Evolutionary conservation across 2,888 invertebrate species (phyloP).

Genomic region (Alviniconcha strummeri): DNA sequence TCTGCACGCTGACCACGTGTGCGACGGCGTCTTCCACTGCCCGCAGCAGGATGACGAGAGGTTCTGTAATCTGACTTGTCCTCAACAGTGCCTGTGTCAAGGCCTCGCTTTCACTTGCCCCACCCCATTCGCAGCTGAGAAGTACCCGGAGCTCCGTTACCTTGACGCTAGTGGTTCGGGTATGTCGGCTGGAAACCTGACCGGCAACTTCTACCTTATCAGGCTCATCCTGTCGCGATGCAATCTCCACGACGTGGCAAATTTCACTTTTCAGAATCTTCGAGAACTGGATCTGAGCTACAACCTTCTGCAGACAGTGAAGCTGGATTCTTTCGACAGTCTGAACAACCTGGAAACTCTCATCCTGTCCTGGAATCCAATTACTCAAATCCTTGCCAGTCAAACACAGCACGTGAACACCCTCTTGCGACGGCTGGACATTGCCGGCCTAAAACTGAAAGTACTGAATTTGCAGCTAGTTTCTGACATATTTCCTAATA

Average conservation of each 20-base stretch:
- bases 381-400: background rate
- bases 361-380: background rate
- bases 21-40: conserved; percentile 6
- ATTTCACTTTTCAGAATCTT: background rate
- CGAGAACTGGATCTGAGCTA: background rate
- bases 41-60: conserved; percentile 10
- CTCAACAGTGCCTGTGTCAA: background rate
- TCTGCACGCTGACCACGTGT: background rate
- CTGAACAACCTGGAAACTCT: background rate
- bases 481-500: background rate
- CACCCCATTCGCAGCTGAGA: background rate
- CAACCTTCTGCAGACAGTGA: background rate
- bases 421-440: background rate
- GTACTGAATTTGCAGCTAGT: background rate
- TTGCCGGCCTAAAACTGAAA: background rate
- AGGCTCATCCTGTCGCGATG: background rate
- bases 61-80: conserved; percentile 3
- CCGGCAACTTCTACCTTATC: background rate
- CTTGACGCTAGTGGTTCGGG: background rate
- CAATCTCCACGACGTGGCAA: background rate
- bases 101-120: background rate
- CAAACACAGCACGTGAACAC: background rate
- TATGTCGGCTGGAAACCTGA: background rate
- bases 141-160: background rate
- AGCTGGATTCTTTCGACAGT: background rate